These are phyloP conservation scores for Pseudomyrmex pallidus DNA, from an alignment of 1,140 invertebrate genomes.

Conservation along the genomic window DNA sequence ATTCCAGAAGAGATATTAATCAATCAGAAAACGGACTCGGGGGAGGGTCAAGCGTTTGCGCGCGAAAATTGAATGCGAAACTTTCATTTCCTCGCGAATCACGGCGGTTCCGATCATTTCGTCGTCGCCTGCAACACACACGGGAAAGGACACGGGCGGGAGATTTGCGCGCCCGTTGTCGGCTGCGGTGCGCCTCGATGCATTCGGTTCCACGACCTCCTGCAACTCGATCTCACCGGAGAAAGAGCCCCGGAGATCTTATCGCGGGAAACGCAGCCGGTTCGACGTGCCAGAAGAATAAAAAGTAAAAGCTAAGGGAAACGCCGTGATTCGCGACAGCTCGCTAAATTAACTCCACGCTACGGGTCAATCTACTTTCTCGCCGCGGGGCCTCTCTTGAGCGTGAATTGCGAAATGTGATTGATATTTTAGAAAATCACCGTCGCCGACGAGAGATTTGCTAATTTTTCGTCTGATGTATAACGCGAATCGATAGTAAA, in stretches of 20 bases:
- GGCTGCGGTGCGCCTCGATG: constrained; percentile 46
- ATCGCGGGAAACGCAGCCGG: constrained; percentile 73
- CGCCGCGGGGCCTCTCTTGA: constrained; percentile 46
- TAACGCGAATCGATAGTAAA: not conserved
- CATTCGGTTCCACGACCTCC: constrained; percentile 70
- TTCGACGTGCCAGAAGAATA: constrained; percentile 73
- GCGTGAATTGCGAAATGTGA: constrained; percentile 32
- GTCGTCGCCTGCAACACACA: constrained; percentile 22
- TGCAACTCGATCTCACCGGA: constrained; percentile 72
- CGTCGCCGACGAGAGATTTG: constrained; percentile 28
- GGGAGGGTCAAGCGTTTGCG: not conserved
- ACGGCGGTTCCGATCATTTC: constrained; percentile 27
- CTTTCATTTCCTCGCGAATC: constrained; percentile 23
- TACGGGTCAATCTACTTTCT: constrained; percentile 64
- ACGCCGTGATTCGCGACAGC: constrained; percentile 67
- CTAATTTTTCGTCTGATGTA: not conserved
- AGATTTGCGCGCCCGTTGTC: constrained; percentile 68
- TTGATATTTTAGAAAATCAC: constrained; percentile 55
- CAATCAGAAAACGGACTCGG: not conserved
- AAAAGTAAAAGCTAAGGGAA: constrained; percentile 61
- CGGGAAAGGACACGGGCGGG: constrained; percentile 49
- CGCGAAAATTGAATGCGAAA: constrained; percentile 21
- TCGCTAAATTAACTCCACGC: constrained; percentile 73
- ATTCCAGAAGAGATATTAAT: not conserved
- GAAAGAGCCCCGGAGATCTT: constrained; percentile 66